A percentile compares a stretch with the other conserved stretches of the same genome.
Evolutionary conservation across 1,140 invertebrate genomes (phyloP).

Genomic region (Drosophila leontia): DNA sequence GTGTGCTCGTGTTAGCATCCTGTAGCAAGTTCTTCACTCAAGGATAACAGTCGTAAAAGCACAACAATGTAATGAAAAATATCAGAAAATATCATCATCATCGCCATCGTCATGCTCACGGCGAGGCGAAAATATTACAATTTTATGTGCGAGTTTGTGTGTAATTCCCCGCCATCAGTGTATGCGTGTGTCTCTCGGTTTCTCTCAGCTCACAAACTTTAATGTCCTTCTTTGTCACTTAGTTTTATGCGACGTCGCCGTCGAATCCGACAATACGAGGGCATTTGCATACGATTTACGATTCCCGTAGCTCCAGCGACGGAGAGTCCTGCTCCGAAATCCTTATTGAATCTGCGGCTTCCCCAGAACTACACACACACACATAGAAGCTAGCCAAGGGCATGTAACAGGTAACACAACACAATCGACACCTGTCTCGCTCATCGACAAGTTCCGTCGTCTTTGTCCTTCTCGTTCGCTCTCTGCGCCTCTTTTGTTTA

Average conservation of each 20-base stretch:
- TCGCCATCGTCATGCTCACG: slow-evolving; percentile 38
- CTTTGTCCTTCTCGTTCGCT: slow-evolving; percentile 2
- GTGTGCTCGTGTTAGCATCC: slow-evolving; percentile 67
- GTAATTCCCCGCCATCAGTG: slow-evolving; percentile 17
- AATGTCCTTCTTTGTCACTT: slow-evolving; percentile 60
- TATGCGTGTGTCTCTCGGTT: slow-evolving; percentile 13
- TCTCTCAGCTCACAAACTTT: slow-evolving; percentile 57
- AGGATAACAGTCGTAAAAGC: slow-evolving; percentile 83
- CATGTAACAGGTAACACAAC: slow-evolving; percentile 76
- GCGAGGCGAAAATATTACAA: slow-evolving; percentile 44
- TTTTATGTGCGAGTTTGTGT: slow-evolving; percentile 28
- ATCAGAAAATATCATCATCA: slow-evolving; percentile 82
- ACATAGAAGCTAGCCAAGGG: slow-evolving; percentile 27
- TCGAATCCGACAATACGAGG: slow-evolving; percentile 42
- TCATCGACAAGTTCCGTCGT: slow-evolving; percentile 15
- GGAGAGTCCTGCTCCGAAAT: slow-evolving; percentile 32
- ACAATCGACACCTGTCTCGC: slow-evolving; percentile 52
- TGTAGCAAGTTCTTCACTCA: slow-evolving; percentile 82
- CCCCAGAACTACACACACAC: slow-evolving; percentile 6
- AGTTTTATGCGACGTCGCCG: slow-evolving; percentile 37
- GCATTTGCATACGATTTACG: slow-evolving; percentile 72
- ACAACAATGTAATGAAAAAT: slow-evolving; percentile 83
- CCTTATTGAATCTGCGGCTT: slow-evolving; percentile 12
- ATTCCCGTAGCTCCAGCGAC: slow-evolving; percentile 27
- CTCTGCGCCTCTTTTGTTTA: slow-evolving; percentile 15